Evolutionary conservation across 2,888 invertebrate species (phyloP).

Genomic region (Lymantria dispar): DNA sequence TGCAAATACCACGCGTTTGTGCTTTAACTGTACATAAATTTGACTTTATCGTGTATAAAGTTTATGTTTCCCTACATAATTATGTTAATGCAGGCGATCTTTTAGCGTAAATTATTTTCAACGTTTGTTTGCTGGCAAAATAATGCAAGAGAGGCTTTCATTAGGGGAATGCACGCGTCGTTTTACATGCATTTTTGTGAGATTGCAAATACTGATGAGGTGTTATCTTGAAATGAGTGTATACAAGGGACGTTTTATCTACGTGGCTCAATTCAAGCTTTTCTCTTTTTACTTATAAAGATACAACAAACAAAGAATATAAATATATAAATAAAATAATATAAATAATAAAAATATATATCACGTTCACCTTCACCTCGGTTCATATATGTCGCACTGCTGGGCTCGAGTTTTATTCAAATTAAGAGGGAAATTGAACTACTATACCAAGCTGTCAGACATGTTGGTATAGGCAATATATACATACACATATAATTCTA

Average conservation of each 20-base stretch:
- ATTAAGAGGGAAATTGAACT: too few relatives aligned
- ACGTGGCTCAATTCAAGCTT: too few relatives aligned
- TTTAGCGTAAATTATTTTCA: conserved; percentile 71
- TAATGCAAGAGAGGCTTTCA: conserved; percentile 60
- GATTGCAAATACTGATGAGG: conserved; percentile 45
- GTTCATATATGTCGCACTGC: too few relatives aligned
- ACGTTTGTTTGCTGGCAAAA: conserved; percentile 59
- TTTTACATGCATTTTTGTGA: conserved; percentile 54
- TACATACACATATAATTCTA: too few relatives aligned
- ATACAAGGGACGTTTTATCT: background rate
- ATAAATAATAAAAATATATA: too few relatives aligned
- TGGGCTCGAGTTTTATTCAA: too few relatives aligned
- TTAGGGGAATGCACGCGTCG: conserved; percentile 61
- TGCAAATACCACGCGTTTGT: conserved; percentile 46
- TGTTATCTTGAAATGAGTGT: conserved; percentile 20
- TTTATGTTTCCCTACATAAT: conserved; percentile 75
- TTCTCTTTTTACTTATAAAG: too few relatives aligned
- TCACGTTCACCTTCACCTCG: too few relatives aligned
- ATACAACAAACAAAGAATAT: too few relatives aligned
- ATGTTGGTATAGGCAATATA: too few relatives aligned
- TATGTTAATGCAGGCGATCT: conserved; percentile 69
- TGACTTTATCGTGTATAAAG: conserved; percentile 70
- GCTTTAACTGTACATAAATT: conserved; percentile 65
- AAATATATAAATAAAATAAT: too few relatives aligned
- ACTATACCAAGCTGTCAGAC: too few relatives aligned